Evolutionary conservation across 2,888 invertebrate species (phyloP), one percentile per base, ranked within the genome.

Genomic region (Invenusta paracnida): DNA sequence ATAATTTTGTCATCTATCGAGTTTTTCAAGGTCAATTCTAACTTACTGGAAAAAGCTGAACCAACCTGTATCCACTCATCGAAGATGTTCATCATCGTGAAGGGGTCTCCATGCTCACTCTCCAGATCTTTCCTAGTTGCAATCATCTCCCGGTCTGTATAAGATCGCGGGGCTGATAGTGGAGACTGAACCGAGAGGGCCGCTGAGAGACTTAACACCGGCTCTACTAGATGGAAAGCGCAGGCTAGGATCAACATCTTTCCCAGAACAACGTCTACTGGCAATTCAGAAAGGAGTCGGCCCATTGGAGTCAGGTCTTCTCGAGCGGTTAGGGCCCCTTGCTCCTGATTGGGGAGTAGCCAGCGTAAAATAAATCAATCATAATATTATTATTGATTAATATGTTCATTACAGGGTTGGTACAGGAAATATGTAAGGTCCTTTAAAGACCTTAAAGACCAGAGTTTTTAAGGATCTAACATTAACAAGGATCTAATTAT

Each of bases 161-260:
- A 17, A n/a, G 31, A 85, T 5, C 86, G 85, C 82, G 31, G 23
- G 84, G 48, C 31, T 0, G 97, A 97, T 90, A 96, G 95, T 0
- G 98, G 96, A 87, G 94, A 95, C 90, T 98, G 96, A 0, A 99
- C 95, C 88, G 97, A 97, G 87, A 99, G 92, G 0, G 95, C 95
- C 0, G 98, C 96, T 0, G 98, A 95, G 29, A 98, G 91, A 0
- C 96, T 96, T 2, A 99, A 92, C 17, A 97, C 94, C 0, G 97
- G 95, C 89, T 96, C 95, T 23, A 91, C 89, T 0, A 96, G 91
- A 87, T 95, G 94, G 87, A 97, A 96, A 2, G 96, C 94, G 0
- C 95, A 95, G 0, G 96, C 97, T 93, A 96, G 94, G 28, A 98
- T 95, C 66, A 98, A 92, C 93, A 99, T 97, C 93, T 99, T 99